Base-by-base conservation (phyloP, 2,888 invertebrate genomes). In the Taphrorychus bicolor region DNA sequence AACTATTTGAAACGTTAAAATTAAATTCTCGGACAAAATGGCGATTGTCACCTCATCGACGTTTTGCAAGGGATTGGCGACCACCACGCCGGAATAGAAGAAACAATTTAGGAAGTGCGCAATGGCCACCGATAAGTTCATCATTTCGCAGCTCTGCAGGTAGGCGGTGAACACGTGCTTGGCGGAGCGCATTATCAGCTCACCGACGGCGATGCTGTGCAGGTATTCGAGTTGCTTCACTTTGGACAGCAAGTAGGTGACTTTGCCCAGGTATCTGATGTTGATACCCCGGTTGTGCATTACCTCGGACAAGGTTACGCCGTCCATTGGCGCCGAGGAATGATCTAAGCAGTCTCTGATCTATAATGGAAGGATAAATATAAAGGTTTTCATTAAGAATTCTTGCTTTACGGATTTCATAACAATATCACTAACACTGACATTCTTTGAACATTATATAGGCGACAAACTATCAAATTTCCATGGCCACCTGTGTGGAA, bases 91-190 rank as follows among this genome's bases (percentile, higher is more conserved):
- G 1, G 91, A 89, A 63, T 96, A 95, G 59, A 99, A 83, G 78
- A 97, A 88, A 79, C 98, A 98, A 84, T 98, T 99, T 69, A 99
- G 86, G 84, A 98, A 98, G 82, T 98, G 99, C 70, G 96, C 93
- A 60, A 97, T 91, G 0, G 95, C 97, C 1, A 92, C 88, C 0
- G 97, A 92, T 70, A 97, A 85, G 79, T 92, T 92, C 91, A 97
- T 94, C 79, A 94, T 87, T 81, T 97, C 97, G 59, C 93, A 92
- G 65, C 90, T 89, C 86, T 97, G 97, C 84, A 97, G 88, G 79
- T 95, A 97, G 0, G 87, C 84, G 42, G 94, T 94, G 83, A 97
- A 97, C 71, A 98, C 86, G 81, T 98, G 98, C 83, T 99, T 99
- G 24, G 94, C 92, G 41, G 95, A 90, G 45, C 99, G 87, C 69